phyloP scores from a whole-genome alignment of 2,888 invertebrate genomes.

The Drosophila parthenogenetica region DNA sequence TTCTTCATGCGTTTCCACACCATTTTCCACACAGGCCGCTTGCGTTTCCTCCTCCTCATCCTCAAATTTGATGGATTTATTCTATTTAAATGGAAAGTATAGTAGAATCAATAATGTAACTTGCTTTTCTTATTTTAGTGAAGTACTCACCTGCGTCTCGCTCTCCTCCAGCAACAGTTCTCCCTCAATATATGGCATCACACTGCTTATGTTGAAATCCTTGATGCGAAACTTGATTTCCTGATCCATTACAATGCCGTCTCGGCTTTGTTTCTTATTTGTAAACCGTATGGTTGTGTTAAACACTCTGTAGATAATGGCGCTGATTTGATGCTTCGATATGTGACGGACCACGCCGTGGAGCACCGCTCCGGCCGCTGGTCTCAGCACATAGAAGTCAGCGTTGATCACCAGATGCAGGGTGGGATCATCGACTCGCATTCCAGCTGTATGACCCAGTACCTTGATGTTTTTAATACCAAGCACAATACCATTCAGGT shows the following conservation, averaged over 20 bases:
- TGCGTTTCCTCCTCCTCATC: slow-evolving; percentile 28
- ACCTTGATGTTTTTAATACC: slow-evolving; percentile 88
- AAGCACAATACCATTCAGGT: slow-evolving; percentile 87
- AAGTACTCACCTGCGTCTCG: slow-evolving; percentile 27
- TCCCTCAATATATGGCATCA: slow-evolving; percentile 84
- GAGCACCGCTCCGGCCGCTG: slow-evolving; percentile 86
- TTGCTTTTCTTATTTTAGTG: too few relatives aligned
- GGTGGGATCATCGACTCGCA: slow-evolving; percentile 86
- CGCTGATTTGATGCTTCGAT: slow-evolving; percentile 86
- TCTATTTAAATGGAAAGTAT: slow-evolving; percentile 41
- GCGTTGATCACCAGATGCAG: slow-evolving; percentile 87
- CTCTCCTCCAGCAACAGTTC: slow-evolving; percentile 68
- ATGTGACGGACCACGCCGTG: slow-evolving; percentile 87
- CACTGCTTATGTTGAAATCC: slow-evolving; percentile 80
- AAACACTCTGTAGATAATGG: slow-evolving; percentile 88
- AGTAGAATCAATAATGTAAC: background rate
- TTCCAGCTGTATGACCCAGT: slow-evolving; percentile 85
- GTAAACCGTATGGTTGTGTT: slow-evolving; percentile 87
- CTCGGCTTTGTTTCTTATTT: slow-evolving; percentile 60
- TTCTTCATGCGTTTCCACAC: slow-evolving; percentile 43
- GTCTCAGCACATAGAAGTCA: slow-evolving; percentile 88
- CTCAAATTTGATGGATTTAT: slow-evolving; percentile 48
- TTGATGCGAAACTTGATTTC: slow-evolving; percentile 83
- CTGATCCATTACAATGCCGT: slow-evolving; percentile 84
- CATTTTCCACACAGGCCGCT: background rate